These are phyloP conservation scores for Brienomyrus brachyistius DNA, from an alignment of 2,113 vertebrate species.

Conservation along the genomic window DNA sequence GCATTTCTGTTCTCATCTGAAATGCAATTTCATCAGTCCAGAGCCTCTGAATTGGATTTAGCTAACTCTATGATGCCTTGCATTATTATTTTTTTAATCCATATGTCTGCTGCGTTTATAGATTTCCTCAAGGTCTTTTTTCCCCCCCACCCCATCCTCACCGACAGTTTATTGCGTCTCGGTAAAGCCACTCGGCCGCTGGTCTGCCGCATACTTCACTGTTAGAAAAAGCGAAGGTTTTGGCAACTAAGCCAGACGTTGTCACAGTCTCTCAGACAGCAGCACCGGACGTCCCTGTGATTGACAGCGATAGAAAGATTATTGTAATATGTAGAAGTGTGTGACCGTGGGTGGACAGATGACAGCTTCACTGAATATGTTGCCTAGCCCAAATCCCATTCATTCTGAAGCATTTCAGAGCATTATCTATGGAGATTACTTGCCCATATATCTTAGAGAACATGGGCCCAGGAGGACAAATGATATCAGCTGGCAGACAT, in stretches of 20 bases:
- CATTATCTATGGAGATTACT: slow-evolving; percentile 60
- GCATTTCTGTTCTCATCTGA: neutral
- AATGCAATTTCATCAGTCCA: neutral
- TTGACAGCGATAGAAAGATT: neutral
- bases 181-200: neutral
- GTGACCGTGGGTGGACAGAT: neutral
- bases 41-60: neutral
- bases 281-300: neutral
- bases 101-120: neutral
- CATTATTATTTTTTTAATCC: neutral
- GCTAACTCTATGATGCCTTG: neutral
- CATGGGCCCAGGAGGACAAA: slow-evolving; percentile 55
- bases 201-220: neutral
- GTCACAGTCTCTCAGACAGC: neutral
- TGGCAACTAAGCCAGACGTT: neutral
- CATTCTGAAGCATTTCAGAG: slow-evolving; percentile 41
- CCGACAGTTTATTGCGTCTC: neutral
- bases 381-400: slow-evolving; percentile 27
- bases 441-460: slow-evolving; percentile 42
- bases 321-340: neutral
- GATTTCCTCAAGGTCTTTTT: neutral
- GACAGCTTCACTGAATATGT: slow-evolving; percentile 11
- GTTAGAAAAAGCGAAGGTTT: neutral
- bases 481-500: slow-evolving; percentile 61
- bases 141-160: neutral